Base-by-base conservation (phyloP, 2,797 vertebrate species). In the Acanthurus tractus region DNA sequence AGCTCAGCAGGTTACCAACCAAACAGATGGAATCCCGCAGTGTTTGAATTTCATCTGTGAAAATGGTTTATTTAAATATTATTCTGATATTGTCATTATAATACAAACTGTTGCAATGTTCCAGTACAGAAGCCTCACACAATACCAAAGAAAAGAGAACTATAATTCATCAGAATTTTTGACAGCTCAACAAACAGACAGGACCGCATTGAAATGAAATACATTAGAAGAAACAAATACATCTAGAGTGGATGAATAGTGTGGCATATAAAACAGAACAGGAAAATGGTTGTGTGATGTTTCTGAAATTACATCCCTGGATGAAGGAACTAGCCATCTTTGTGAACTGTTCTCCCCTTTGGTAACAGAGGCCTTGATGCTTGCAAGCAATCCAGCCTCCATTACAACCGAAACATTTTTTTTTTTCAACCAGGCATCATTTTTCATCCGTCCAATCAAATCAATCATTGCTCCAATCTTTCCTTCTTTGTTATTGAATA, bases 41-140 rank as follows among this genome's bases (percentile, higher is more conserved):
- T 88, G 81, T 91, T 91, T 87, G 82, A 87, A 90, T 91, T 88
- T 89, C 84, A 86, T 89, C 88, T 84, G 88, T 93, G 91, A 93
- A 94, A 90, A 93, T 92, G 89, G 78, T 95, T 94, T 91, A 93
- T 93, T 93, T 91, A 84, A 91, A 92, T 92, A 88, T 86, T 92
- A 79, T 86, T 93, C 86, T 86, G 84, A 89, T 93, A 92, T 90
- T 52, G 83, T 90, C 86, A 92, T 91, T 91, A 91, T 92, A 90
- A 84, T 90, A 92, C 92, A 94, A 94, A 93, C 82, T 88, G 88
- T 85, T 89, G 89, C 89, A 92, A 88, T 91, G 87, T 91, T 87
- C 74, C 90, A 89, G 88, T 92, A 94, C 90, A 92, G 90, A 90
- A 89, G 91, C 89, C 82, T 90, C 80, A 90, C 90, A 91, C 84